Conservation (phyloP, 2,113 vertebrate genomes). For the Polyodon spathula region DNA sequence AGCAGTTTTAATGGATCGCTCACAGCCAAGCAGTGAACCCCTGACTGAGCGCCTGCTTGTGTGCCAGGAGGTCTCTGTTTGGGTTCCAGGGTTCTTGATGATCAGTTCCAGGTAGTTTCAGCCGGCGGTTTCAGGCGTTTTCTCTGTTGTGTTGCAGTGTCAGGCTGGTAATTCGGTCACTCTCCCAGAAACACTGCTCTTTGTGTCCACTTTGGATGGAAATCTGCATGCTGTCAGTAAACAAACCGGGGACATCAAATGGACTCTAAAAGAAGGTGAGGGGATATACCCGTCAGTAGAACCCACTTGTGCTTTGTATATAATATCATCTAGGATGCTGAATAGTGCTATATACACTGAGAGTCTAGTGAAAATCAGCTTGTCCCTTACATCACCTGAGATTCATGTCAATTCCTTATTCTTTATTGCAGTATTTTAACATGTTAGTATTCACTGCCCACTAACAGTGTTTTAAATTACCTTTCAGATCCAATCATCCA, state of each 20-base stretch:
- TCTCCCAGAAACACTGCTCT: constrained; percentile 74
- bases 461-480: background rate
- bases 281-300: no score
- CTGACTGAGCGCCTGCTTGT: no score
- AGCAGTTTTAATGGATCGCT: no score
- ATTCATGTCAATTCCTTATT: background rate
- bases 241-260: constrained; percentile 78
- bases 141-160: constrained; percentile 39
- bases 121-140: background rate
- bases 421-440: no score
- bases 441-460: no score
- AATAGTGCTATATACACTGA: no score
- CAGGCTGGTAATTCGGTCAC: constrained; percentile 48
- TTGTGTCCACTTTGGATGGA: constrained; percentile 87
- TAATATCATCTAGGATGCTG: no score
- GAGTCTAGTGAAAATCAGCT: background rate
- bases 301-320: no score
- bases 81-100: background rate
- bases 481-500: constrained; percentile 84
- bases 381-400: background rate
- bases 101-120: background rate
- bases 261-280: constrained; percentile 85
- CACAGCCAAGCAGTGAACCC: no score
- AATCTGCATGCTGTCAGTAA: constrained; percentile 83
- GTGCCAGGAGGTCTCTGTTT: background rate